Percentiles rank a stretch among this genome's conserved stretches.
These are phyloP conservation scores for Uromys caudimaculatus DNA, from an alignment of 2,797 vertebrate genomes.

Conservation along the genomic window DNA sequence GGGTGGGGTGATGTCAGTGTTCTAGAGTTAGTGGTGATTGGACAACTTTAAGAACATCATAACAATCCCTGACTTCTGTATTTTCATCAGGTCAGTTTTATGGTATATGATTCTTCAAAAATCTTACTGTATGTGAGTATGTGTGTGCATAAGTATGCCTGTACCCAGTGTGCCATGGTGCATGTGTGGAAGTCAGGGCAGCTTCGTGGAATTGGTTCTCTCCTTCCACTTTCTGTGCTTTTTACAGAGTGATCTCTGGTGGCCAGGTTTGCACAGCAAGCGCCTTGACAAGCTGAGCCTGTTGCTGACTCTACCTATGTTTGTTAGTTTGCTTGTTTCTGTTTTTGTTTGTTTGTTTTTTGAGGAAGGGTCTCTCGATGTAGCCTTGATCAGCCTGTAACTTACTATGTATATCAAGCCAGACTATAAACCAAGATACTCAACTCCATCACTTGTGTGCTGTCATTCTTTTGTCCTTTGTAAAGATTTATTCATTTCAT, in stretches of 20 bases:
- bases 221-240: not conserved
- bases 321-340: not conserved
- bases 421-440: not conserved
- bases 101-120: not conserved
- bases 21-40: not conserved
- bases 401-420: not conserved
- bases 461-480: not conserved
- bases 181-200: not conserved
- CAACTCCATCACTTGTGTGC: not conserved
- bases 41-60: not conserved
- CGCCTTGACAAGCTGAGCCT: not conserved
- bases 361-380: not conserved
- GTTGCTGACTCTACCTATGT: not conserved
- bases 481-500: conserved; percentile 28
- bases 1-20: not conserved
- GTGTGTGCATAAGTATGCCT: not conserved
- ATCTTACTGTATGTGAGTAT: not conserved
- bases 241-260: not conserved
- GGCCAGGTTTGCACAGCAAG: not conserved
- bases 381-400: not conserved
- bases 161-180: not conserved
- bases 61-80: not conserved
- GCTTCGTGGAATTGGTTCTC: not conserved
- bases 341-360: not conserved
- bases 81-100: not conserved